These are phyloP conservation scores for Uria lomvia DNA, from an alignment of 2,113 vertebrate species.

Conservation along the genomic window DNA sequence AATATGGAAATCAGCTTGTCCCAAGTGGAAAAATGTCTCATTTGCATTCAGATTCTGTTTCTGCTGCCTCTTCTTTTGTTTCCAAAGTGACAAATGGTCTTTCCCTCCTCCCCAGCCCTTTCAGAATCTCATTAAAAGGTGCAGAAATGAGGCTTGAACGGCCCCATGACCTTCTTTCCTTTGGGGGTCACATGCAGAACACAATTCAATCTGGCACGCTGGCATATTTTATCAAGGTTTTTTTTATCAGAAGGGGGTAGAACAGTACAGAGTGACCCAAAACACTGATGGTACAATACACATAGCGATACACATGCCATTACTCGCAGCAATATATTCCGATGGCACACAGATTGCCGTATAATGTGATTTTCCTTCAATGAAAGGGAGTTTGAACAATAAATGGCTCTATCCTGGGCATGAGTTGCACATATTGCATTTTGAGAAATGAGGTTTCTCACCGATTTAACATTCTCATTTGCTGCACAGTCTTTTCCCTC, in stretches of 20 bases:
- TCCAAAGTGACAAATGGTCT: constrained; percentile 62
- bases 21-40: constrained; percentile 41
- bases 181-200: constrained; percentile 25
- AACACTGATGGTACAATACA: background rate
- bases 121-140: constrained; percentile 59
- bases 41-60: constrained; percentile 59
- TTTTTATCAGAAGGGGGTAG: background rate
- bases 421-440: constrained; percentile 5
- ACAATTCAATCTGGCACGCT: constrained; percentile 45
- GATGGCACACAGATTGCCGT: background rate
- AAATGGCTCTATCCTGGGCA: background rate
- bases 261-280: background rate
- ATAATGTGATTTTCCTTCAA: constrained; percentile 8
- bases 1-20: constrained; percentile 46
- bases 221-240: constrained; percentile 6
- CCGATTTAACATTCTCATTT: constrained; percentile 12
- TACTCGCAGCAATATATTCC: background rate
- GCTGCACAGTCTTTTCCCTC: background rate
- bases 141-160: constrained; percentile 8
- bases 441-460: constrained; percentile 25
- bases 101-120: background rate
- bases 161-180: constrained; percentile 23
- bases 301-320: background rate
- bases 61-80: constrained; percentile 56
- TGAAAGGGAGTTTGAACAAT: constrained; percentile 8